phyloP scores from a whole-genome alignment of 2,888 invertebrate genomes.

The Pyrgus malvae region DNA sequence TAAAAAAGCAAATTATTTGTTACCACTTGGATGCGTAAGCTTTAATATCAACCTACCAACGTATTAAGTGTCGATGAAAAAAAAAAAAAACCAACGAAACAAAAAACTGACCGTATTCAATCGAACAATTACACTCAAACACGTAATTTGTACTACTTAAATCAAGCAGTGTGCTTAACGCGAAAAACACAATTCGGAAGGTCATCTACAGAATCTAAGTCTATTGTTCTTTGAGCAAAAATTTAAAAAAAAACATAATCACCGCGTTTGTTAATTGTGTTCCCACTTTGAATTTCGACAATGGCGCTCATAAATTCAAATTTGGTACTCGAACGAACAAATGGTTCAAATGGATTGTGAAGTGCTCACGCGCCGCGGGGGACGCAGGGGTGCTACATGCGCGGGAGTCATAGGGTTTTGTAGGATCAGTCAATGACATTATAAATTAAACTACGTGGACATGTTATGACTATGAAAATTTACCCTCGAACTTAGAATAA shows the following conservation, averaged over 20 bases:
- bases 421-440: no score
- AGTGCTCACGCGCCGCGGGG: slow-evolving; percentile 34
- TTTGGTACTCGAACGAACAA: slow-evolving; percentile 52
- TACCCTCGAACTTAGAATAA: no score
- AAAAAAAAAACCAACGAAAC: neutral
- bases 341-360: slow-evolving; percentile 52
- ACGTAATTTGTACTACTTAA: slow-evolving; percentile 16
- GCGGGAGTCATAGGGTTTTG: no score
- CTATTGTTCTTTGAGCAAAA: slow-evolving; percentile 27
- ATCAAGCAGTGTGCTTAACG: slow-evolving; percentile 10
- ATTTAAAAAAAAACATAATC: slow-evolving; percentile 20
- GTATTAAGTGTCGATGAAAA: neutral
- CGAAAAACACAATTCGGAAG: slow-evolving; percentile 20
- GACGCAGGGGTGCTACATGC: slow-evolving; percentile 28
- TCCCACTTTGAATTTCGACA: slow-evolving; percentile 33
- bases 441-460: no score
- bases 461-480: no score
- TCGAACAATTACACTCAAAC: slow-evolving; percentile 23
- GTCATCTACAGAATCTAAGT: slow-evolving; percentile 27
- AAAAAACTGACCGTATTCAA: slow-evolving; percentile 12
- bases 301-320: slow-evolving; percentile 48
- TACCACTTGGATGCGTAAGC: no score
- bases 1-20: no score
- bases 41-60: neutral
- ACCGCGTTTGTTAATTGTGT: slow-evolving; percentile 32